phyloP scores from a whole-genome alignment of 2,797 vertebrate genomes.

The Phataginus tricuspis region DNA sequence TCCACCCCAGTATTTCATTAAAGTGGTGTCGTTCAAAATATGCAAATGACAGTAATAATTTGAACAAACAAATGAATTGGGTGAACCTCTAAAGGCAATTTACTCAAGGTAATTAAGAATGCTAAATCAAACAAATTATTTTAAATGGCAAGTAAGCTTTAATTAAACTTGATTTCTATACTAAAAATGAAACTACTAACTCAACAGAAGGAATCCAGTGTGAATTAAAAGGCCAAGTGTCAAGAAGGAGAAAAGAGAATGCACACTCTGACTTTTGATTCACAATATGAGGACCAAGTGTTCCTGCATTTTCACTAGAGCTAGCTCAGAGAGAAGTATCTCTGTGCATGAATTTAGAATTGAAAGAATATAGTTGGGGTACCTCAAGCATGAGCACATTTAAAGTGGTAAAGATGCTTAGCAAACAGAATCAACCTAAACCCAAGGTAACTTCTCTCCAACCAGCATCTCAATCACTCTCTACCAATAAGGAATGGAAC shows the following conservation, averaged over 20 bases:
- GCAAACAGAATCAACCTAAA: constrained; percentile 3
- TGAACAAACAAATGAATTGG: constrained; percentile 78
- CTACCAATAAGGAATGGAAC: neutral
- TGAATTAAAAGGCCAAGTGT: constrained; percentile 43
- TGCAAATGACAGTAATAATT: constrained; percentile 75
- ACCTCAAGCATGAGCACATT: neutral
- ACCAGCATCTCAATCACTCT: neutral
- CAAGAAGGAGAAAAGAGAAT: neutral
- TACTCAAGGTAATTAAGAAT: constrained; percentile 81
- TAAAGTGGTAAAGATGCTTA: constrained; percentile 6
- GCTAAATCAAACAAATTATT: constrained; percentile 84
- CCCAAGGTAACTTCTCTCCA: constrained; percentile 21
- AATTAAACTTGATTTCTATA: constrained; percentile 82
- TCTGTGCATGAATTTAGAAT: neutral
- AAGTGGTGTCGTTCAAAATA: constrained; percentile 72
- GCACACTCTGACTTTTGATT: constrained; percentile 24
- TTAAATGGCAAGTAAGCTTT: constrained; percentile 81
- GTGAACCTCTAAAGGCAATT: constrained; percentile 78
- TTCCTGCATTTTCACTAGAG: neutral
- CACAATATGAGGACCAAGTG: neutral
- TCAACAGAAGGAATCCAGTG: constrained; percentile 40
- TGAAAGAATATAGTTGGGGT: neutral
- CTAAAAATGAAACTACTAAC: constrained; percentile 75
- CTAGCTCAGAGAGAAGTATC: neutral
- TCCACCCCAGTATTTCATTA: constrained; percentile 67